Percentiles rank a stretch among this genome's conserved stretches.
These are phyloP conservation scores for Tuberolachnus salignus DNA, from an alignment of 2,888 invertebrate genomes.

Conservation along the genomic window DNA sequence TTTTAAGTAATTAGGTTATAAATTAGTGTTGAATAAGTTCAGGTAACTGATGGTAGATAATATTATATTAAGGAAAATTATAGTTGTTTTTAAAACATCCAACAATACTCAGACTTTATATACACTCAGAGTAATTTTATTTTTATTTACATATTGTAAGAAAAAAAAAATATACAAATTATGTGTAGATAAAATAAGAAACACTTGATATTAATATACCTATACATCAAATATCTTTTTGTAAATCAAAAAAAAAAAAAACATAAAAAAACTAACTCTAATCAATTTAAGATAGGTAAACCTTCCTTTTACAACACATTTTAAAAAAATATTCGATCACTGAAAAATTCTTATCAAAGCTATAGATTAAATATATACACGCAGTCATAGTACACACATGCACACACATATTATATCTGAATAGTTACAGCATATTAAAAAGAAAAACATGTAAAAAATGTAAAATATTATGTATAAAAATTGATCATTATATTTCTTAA, in stretches of 20 bases:
- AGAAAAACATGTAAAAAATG: constrained; percentile 1
- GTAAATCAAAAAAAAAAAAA: constrained; percentile 35
- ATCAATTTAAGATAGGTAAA: background rate
- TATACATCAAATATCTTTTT: constrained; percentile 16
- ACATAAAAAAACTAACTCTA: constrained; percentile 43
- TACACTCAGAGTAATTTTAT: constrained; percentile 7
- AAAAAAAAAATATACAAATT: constrained; percentile 36
- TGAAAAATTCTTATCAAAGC: constrained; percentile 1
- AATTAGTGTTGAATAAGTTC: too few relatives aligned
- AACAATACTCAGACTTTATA: too few relatives aligned
- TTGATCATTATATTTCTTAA: background rate
- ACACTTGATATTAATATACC: constrained; percentile 2
- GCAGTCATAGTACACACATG: constrained; percentile 4
- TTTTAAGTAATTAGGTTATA: too few relatives aligned
- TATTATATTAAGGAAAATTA: too few relatives aligned
- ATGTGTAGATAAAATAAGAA: constrained; percentile 15
- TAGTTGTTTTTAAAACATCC: too few relatives aligned
- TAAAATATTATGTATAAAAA: background rate
- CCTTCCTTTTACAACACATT: constrained; percentile 1
- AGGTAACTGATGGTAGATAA: too few relatives aligned
- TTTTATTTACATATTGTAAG: constrained; percentile 17
- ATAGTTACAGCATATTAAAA: constrained; percentile 1
- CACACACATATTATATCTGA: background rate
- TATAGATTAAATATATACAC: background rate
- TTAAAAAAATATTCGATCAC: constrained; percentile 25